Base-by-base conservation (phyloP, 2,888 invertebrate species). In the Nasonia oneida region DNA sequence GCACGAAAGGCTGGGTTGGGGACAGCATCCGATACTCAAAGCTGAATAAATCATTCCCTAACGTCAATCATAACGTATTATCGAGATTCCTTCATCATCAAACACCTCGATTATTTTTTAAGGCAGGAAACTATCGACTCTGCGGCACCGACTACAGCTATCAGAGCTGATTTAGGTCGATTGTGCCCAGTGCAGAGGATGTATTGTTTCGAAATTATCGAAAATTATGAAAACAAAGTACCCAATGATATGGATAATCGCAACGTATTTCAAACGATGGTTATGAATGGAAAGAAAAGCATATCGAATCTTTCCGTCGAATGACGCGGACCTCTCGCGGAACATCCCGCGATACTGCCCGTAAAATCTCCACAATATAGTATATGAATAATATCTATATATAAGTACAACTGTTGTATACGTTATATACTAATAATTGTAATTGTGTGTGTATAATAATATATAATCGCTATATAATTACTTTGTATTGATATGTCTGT, bases 401-500 rank as follows among this genome's bases (percentile, higher is more conserved):
- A 42, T 77, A 76, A 76, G 61, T 80, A 50, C 53, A 70, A 73
- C 73, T 83, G 33, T 39, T 74, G 8, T 57, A 76, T 80, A 81
- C 83, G 70, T 50, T 61, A 6, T 61, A 71, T 23, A 57, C 75
- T 42, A 83, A 71, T 83, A 79, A 12, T 78, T 67, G 50, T 85
- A 76, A 76, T 81, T 74, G 64, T 85, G 29, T 29, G 29, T 29
- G 73, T 77, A 64, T 85, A 85, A 42, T 81, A 70, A 79, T 82
- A 74, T 82, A 37, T 83, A 83, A 80, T 80, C 37, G 77, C 29
- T 29, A 37, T 61, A 53, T 86, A 81, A 73, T 86, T 86, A 86
- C 33, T 81, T 74, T 61, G 33, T 84, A 84, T 81, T 81, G 81
- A 86, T 86, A 81, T 86, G 74, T 86, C 73, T 83, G 37, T 80